Conservation (phyloP, 2,113 vertebrate species). For the Psophia crepitans region DNA sequence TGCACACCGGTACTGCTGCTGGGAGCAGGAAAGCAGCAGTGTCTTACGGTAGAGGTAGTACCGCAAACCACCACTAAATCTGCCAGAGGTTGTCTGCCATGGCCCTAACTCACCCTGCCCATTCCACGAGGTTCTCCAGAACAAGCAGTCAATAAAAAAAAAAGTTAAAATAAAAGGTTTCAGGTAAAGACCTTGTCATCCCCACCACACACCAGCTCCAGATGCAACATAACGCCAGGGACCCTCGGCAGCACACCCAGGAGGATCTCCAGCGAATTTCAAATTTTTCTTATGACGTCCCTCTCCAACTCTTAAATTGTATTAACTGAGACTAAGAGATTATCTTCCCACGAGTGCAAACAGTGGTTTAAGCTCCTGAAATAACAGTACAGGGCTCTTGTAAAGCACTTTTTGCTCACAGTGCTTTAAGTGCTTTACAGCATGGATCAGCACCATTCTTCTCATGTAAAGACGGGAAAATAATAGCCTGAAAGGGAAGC, state of each 20-base stretch:
- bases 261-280: background rate
- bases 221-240: background rate
- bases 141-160: background rate
- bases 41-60: accelerated
- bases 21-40: background rate
- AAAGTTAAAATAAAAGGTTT: background rate
- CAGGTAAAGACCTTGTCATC: background rate
- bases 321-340: background rate
- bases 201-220: background rate
- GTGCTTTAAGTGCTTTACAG: background rate
- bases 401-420: background rate
- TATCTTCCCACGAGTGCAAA: background rate
- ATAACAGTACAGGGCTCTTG: background rate
- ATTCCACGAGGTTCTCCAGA: background rate
- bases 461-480: background rate
- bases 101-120: too few relatives aligned
- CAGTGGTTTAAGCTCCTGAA: background rate
- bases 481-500: background rate
- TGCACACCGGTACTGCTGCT: background rate
- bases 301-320: background rate
- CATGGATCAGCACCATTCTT: background rate
- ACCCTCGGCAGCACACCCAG: background rate
- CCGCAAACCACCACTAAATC: background rate
- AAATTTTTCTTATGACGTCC: background rate
- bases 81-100: background rate